Evolutionary conservation across 2,888 invertebrate genomes (phyloP).

Genomic region (Digitonthophagus gazella): DNA sequence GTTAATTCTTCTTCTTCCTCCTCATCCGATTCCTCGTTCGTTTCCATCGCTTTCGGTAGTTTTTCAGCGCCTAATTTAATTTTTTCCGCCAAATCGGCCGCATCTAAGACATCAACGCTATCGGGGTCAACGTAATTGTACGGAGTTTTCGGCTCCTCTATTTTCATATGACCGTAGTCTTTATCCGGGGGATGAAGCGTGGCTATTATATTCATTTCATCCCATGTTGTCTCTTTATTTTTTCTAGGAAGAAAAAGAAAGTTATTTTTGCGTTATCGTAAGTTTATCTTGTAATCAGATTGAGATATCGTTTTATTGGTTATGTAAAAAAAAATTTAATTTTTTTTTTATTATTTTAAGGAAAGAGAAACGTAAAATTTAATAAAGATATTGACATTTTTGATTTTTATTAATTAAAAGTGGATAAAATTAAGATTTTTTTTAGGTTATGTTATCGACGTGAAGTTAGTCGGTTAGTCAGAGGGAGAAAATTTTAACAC

Average conservation of each 20-base stretch:
- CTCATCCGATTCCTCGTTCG: conserved; percentile 30
- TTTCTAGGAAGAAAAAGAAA: conserved; percentile 37
- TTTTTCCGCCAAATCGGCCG: conserved; percentile 68
- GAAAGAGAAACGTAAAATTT: too few species aligned
- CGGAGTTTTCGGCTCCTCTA: conserved; percentile 97
- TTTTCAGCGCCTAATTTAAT: conserved; percentile 36
- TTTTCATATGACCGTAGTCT: conserved; percentile 99
- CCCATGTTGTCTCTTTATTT: conserved; percentile 76
- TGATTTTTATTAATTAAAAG: too few species aligned
- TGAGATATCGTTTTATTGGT: too few species aligned
- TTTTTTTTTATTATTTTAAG: too few species aligned
- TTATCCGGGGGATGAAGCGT: conserved; percentile 97
- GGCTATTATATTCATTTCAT: conserved; percentile 98
- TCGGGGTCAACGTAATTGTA: conserved; percentile 63
- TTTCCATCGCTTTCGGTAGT: conserved; percentile 53
- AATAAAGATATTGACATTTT: too few species aligned
- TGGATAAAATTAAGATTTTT: too few species aligned
- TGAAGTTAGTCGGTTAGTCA: background rate
- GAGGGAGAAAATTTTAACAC: conserved; percentile 1
- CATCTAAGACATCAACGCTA: conserved; percentile 59
- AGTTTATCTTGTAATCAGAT: too few species aligned
- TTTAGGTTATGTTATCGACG: too few species aligned
- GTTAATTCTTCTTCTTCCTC: conserved; percentile 50
- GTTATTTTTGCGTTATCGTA: background rate
- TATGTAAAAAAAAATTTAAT: too few species aligned